Conservation (phyloP, 2,797 vertebrate genomes). For the Threskiornis aethiopicus region DNA sequence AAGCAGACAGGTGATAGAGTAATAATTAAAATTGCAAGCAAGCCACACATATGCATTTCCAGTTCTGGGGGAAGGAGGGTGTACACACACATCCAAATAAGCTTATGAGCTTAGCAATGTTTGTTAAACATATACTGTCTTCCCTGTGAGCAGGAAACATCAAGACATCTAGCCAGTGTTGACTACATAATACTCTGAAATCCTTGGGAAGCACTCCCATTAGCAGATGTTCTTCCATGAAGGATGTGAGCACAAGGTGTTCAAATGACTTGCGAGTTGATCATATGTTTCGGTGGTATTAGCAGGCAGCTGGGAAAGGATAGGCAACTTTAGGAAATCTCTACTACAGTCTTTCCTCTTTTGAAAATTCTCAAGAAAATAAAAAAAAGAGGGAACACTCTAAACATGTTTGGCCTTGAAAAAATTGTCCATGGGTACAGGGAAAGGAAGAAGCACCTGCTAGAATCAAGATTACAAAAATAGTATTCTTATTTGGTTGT, state of each 20-base stretch:
- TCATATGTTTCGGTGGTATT: neutral
- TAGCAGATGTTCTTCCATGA: neutral
- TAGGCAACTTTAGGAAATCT: neutral
- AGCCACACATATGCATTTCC: neutral
- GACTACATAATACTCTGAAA: neutral
- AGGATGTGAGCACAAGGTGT: neutral
- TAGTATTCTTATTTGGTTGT: neutral
- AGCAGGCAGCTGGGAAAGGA: neutral
- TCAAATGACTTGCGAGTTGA: neutral
- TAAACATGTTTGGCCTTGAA: neutral
- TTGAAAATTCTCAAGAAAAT: neutral
- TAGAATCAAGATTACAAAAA: neutral
- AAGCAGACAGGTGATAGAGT: neutral
- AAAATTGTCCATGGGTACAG: neutral
- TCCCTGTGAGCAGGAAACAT: neutral
- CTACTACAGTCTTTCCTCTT: neutral
- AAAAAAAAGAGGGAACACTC: neutral
- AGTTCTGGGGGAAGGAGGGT: neutral
- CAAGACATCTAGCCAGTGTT: neutral
- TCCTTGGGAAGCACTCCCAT: neutral
- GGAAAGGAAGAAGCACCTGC: neutral
- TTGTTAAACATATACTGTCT: neutral
- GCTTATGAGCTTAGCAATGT: neutral
- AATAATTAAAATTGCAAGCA: neutral
- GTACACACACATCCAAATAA: neutral